Conservation (phyloP, 2,113 vertebrate species). For the Gobio gobio region DNA sequence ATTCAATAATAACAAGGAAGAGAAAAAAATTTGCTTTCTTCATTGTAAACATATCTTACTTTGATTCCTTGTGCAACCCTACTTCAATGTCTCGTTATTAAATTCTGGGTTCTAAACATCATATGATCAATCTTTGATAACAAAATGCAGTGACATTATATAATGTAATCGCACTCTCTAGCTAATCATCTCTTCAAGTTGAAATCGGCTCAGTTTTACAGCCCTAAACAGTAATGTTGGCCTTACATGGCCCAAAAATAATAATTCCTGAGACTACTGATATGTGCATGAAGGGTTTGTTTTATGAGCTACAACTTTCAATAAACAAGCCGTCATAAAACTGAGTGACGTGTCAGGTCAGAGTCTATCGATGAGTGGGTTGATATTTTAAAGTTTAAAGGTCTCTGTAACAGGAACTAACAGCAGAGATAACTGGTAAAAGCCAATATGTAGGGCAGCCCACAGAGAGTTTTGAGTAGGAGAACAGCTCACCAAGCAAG, state of each 20-base stretch:
- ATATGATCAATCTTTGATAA: not conserved
- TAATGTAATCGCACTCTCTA: not conserved
- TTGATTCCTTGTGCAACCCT: too few relatives aligned
- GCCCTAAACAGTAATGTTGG: not conserved
- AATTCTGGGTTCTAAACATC: not conserved
- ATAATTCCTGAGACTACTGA: not conserved
- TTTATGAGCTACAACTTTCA: not conserved
- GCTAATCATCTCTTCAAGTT: not conserved
- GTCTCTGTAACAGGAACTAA: constrained; percentile 46
- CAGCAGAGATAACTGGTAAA: constrained; percentile 25
- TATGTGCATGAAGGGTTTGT: constrained; percentile 2
- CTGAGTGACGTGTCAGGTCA: constrained; percentile 29
- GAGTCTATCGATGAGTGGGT: constrained; percentile 14
- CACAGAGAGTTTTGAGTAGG: not conserved
- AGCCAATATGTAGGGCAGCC: constrained; percentile 36
- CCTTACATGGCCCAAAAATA: not conserved
- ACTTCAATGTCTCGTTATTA: too few relatives aligned
- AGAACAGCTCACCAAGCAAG: constrained; percentile 84
- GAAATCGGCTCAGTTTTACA: not conserved
- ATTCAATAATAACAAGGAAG: not conserved
- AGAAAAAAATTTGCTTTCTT: not conserved
- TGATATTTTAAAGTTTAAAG: constrained; percentile 41
- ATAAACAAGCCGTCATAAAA: constrained; percentile 38
- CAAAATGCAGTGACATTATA: too few relatives aligned
- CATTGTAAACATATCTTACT: not conserved